Conservation (phyloP, 2,888 invertebrate genomes). For the Sarcophaga carnaria region DNA sequence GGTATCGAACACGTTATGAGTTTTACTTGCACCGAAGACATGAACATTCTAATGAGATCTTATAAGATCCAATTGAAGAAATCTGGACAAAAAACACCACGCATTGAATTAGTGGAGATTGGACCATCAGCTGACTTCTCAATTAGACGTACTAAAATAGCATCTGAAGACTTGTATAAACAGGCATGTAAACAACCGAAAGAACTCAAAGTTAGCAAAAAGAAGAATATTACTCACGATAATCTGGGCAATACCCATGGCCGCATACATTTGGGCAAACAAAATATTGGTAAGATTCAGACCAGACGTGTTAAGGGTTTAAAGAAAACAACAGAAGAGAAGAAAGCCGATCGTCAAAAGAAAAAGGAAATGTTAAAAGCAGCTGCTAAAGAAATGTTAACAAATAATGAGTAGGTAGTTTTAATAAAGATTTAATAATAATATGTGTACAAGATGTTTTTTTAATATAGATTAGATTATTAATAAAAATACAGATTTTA, state of each 20-base stretch:
- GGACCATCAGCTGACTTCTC: constrained; percentile 95
- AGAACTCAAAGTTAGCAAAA: constrained; percentile 89
- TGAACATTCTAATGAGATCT: constrained; percentile 89
- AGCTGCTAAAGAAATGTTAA: constrained; percentile 73
- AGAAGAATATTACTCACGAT: constrained; percentile 95
- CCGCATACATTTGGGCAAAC: constrained; percentile 95
- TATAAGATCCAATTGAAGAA: constrained; percentile 93
- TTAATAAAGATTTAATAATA: constrained; percentile 2
- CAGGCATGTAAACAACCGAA: constrained; percentile 91
- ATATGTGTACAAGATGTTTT: constrained; percentile 31
- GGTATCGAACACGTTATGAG: constrained; percentile 96
- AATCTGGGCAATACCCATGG: constrained; percentile 94
- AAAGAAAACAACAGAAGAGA: constrained; percentile 88
- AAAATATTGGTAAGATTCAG: constrained; percentile 90
- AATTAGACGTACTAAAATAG: constrained; percentile 92
- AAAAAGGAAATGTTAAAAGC: constrained; percentile 81
- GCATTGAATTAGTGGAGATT: constrained; percentile 89
- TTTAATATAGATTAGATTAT: constrained; percentile 34
- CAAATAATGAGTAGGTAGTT: constrained; percentile 65
- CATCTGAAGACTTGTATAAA: constrained; percentile 94
- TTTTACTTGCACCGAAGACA: constrained; percentile 91
- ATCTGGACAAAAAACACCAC: constrained; percentile 93
- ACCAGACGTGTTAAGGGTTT: constrained; percentile 96
- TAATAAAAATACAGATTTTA: constrained; percentile 23
- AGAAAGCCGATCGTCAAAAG: constrained; percentile 84